These are phyloP conservation scores for Stenoptilia bipunctidactyla DNA, from an alignment of 2,888 invertebrate species.

Conservation along the genomic window DNA sequence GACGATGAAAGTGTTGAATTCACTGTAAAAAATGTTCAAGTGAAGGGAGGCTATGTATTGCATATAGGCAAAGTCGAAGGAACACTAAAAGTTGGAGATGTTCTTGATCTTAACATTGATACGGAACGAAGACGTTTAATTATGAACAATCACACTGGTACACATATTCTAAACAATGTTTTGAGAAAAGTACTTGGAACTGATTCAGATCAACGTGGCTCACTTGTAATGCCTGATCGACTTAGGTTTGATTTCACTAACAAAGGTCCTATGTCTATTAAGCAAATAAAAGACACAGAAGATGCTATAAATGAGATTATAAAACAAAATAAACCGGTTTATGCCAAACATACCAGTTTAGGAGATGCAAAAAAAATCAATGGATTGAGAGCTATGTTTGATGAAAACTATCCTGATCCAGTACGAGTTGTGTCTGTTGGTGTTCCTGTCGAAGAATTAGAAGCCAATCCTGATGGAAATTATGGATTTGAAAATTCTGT, in stretches of 20 bases:
- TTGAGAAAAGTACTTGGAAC: slow-evolving; percentile 90
- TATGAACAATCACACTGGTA: slow-evolving; percentile 99
- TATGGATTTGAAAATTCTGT: slow-evolving; percentile 90
- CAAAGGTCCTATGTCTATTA: slow-evolving; percentile 90
- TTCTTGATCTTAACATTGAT: slow-evolving; percentile 85
- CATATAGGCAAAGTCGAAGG: slow-evolving; percentile 94
- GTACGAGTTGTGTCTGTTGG: slow-evolving; percentile 95
- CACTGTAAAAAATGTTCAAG: slow-evolving; percentile 92
- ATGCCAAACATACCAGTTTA: slow-evolving; percentile 87
- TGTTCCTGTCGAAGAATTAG: slow-evolving; percentile 89
- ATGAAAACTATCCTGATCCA: slow-evolving; percentile 98
- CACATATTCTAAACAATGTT: slow-evolving; percentile 96
- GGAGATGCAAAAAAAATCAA: slow-evolving; percentile 90
- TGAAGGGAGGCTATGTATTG: slow-evolving; percentile 95
- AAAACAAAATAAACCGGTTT: slow-evolving; percentile 82
- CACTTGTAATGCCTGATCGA: slow-evolving; percentile 96
- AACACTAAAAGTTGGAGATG: slow-evolving; percentile 86
- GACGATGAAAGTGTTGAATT: slow-evolving; percentile 91
- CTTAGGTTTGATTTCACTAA: slow-evolving; percentile 97
- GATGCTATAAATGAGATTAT: slow-evolving; percentile 83
- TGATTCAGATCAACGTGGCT: slow-evolving; percentile 96
- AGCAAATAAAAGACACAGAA: slow-evolving; percentile 91
- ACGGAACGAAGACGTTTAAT: slow-evolving; percentile 85
- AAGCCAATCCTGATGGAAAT: slow-evolving; percentile 85
- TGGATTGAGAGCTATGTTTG: slow-evolving; percentile 97